Percentiles rank a stretch among this genome's conserved stretches.
These are phyloP conservation scores for Chiloscyllium plagiosum DNA, from an alignment of 2,113 vertebrate genomes.

Conservation along the genomic window DNA sequence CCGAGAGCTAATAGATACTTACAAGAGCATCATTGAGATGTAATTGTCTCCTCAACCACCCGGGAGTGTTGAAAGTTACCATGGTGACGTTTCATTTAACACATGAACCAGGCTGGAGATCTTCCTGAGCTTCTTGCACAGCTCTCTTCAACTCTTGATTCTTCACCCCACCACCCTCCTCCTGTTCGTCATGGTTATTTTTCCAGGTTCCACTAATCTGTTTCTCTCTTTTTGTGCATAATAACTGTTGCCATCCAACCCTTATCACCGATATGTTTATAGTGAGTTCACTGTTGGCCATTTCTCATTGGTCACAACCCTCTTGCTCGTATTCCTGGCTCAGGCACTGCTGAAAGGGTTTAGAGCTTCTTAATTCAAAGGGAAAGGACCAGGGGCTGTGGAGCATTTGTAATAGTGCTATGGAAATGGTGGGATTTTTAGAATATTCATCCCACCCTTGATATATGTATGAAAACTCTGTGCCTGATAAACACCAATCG, in stretches of 20 bases:
- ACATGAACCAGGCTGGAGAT: background rate
- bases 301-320: background rate
- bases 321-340: background rate
- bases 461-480: background rate
- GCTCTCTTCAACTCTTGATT: background rate
- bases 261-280: background rate
- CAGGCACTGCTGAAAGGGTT: background rate
- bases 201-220: too few relatives aligned
- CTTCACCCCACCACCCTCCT: background rate
- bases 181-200: background rate
- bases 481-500: background rate
- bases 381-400: background rate
- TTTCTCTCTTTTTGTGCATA: background rate
- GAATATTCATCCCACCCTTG: background rate
- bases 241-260: background rate
- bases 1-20: background rate
- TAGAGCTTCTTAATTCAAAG: background rate
- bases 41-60: background rate
- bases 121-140: background rate
- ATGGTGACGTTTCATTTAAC: background rate
- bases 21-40: background rate
- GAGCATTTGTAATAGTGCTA: background rate
- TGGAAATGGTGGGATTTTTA: background rate
- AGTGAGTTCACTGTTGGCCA: background rate
- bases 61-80: background rate